A percentile compares a stretch with the other conserved stretches of the same genome.
These are phyloP conservation scores for Phainopepla nitens DNA, from an alignment of 2,113 vertebrate species.

Conservation along the genomic window DNA sequence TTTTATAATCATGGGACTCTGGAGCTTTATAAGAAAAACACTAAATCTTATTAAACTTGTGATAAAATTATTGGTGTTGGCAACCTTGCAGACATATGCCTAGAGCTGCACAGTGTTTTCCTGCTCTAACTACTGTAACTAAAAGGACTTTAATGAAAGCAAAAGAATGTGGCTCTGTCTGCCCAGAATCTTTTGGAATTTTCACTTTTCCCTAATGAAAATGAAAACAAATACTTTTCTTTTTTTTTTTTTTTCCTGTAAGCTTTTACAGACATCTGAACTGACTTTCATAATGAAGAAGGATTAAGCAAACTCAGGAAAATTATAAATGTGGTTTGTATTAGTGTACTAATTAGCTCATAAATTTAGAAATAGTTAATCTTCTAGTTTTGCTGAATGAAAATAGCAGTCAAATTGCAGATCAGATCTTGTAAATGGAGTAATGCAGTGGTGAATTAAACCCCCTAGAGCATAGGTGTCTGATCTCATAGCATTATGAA, in stretches of 20 bases:
- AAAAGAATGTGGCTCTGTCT: slow-evolving; percentile 30
- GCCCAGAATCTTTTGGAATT: slow-evolving; percentile 20
- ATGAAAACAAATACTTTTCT: slow-evolving; percentile 3
- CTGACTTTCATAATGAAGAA: slow-evolving; percentile 20
- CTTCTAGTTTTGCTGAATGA: neutral
- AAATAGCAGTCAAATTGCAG: neutral
- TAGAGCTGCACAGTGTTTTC: slow-evolving; percentile 28
- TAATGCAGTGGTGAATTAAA: slow-evolving; percentile 8
- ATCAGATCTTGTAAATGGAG: neutral
- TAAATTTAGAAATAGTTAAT: neutral
- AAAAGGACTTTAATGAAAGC: slow-evolving; percentile 24
- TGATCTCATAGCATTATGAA: slow-evolving; percentile 3
- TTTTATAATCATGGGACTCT: slow-evolving; percentile 24
- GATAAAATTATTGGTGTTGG: slow-evolving; percentile 61
- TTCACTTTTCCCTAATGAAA: slow-evolving; percentile 31
- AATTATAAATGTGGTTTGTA: slow-evolving; percentile 44
- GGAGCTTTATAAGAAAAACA: slow-evolving; percentile 18
- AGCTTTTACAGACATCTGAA: slow-evolving; percentile 26
- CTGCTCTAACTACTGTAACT: slow-evolving; percentile 36
- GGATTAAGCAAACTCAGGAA: slow-evolving; percentile 28
- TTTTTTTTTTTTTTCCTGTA: neutral
- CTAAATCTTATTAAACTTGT: slow-evolving; percentile 28
- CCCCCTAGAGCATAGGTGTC: neutral
- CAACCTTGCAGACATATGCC: slow-evolving; percentile 32
- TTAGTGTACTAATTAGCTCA: slow-evolving; percentile 45